A percentile compares a stretch with the other conserved stretches of the same genome.
phyloP scores from a whole-genome alignment of 2,113 vertebrate species.

The Campylomormyrus numenius region DNA sequence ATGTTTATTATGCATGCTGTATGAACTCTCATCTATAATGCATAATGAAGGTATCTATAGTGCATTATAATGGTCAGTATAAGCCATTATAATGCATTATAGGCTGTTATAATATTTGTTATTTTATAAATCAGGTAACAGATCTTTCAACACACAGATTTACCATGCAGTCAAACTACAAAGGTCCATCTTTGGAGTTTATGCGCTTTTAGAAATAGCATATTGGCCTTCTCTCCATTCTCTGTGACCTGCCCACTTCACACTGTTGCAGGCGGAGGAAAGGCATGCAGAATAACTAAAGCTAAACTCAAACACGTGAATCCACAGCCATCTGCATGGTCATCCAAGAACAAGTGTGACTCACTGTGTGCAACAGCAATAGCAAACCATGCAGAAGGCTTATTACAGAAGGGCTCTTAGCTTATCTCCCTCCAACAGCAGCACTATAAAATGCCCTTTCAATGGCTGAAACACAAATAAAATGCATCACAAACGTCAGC shows the following conservation, averaged over 20 bases:
- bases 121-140: not conserved
- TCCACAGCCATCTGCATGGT: not conserved
- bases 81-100: not conserved
- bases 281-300: not conserved
- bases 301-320: not conserved
- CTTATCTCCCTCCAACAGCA: not conserved
- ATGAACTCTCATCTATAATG: no score
- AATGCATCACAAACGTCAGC: slow-evolving; percentile 41
- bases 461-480: slow-evolving; percentile 26
- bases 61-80: no score
- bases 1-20: no score
- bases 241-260: not conserved
- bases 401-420: not conserved
- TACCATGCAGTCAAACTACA: not conserved
- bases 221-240: not conserved
- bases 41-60: no score
- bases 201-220: not conserved
- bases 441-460: not conserved
- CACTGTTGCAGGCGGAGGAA: not conserved
- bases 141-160: not conserved
- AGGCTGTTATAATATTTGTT: not conserved
- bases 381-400: not conserved
- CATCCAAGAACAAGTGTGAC: not conserved
- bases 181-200: not conserved
- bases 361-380: not conserved